These are phyloP conservation scores for Centropus bengalensis DNA, from an alignment of 2,113 vertebrate species.

Conservation along the genomic window DNA sequence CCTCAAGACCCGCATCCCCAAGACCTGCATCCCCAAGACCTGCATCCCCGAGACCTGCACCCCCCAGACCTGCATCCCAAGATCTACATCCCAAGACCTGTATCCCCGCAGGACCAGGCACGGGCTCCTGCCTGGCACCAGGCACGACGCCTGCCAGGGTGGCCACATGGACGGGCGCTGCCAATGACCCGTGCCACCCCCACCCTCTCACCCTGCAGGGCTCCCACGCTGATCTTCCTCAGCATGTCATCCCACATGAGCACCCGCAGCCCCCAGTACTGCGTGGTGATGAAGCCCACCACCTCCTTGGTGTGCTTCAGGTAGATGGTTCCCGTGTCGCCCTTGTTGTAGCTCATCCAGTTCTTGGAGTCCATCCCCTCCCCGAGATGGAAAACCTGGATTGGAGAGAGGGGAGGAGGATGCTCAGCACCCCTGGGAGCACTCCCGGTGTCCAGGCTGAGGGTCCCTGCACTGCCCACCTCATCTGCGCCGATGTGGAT, in stretches of 20 bases:
- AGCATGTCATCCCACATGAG: conserved; percentile 83
- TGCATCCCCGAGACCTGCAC: too few relatives aligned
- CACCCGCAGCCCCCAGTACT: conserved; percentile 45
- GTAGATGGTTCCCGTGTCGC: conserved; percentile 72
- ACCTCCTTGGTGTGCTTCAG: conserved; percentile 77
- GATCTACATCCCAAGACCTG: too few relatives aligned
- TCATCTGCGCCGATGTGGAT: conserved; percentile 77
- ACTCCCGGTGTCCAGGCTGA: rapidly evolving
- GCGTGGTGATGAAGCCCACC: conserved; percentile 50
- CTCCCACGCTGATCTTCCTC: conserved; percentile 54
- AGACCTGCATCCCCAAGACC: too few relatives aligned
- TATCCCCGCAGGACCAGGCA: not conserved
- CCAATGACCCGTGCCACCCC: rapidly evolving
- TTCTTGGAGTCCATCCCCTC: conserved; percentile 78
- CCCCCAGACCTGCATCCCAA: too few relatives aligned
- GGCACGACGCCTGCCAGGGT: rapidly evolving
- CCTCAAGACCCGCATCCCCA: too few relatives aligned
- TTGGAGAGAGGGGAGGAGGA: not conserved
- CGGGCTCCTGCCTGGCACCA: not conserved
- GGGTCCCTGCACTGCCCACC: conserved; percentile 39
- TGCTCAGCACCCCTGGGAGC: not conserved
- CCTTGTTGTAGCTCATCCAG: conserved; percentile 71
- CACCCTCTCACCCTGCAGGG: conserved; percentile 66
- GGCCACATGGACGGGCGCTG: rapidly evolving
- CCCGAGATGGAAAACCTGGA: conserved; percentile 78